Evolutionary conservation across 1,140 invertebrate species (phyloP), one percentile per base, ranked within the genome.

Genomic region (Drosophila ananassae): DNA sequence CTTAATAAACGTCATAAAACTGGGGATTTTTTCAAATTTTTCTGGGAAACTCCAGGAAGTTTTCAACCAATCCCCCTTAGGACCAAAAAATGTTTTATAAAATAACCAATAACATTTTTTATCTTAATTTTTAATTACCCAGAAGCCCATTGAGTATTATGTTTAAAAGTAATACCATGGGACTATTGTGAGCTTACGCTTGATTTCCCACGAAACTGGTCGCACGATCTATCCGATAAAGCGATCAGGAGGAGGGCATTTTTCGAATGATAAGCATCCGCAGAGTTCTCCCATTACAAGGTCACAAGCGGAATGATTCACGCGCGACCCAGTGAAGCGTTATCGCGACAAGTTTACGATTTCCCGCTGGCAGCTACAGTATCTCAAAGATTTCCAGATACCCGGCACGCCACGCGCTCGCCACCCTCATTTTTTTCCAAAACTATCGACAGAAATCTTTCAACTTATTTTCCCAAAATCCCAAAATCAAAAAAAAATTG

Each of bases 361-460:
- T 69, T 69, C 66, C 66, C 37, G 17, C 48, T 48, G 51, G 6
- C 41, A 69, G 32, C 63, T 56, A 48, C 24, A 17, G 13, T 57
- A 71, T 69, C 67, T 57, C 51, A 48, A 48, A 69, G 66, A 69
- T 57, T 50, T 46, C 5, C 25, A 57, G 64, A 57, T 69, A 71
- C 67, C 52, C 64, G 51, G 22, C 39, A 56, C 58, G 48, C 61
- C 57, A 77, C 44, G 68, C 64, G 56, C 58, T 63, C 39, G 48
- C 57, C 72, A 61, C 46, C 22, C 58, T 17, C 54, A 56, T 17
- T 17, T 17, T 17, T 17, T 17, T 17, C n/a, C 44, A 34, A 39
- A 57, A 59, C 52, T 68, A 76, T 48, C 64, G 61, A 60, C 64
- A 62, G 52, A 83, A 51, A 71, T 81, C 77, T 69, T 82, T 71